phyloP scores from a whole-genome alignment of 2,113 vertebrate species.

The Bambusicola thoracicus region DNA sequence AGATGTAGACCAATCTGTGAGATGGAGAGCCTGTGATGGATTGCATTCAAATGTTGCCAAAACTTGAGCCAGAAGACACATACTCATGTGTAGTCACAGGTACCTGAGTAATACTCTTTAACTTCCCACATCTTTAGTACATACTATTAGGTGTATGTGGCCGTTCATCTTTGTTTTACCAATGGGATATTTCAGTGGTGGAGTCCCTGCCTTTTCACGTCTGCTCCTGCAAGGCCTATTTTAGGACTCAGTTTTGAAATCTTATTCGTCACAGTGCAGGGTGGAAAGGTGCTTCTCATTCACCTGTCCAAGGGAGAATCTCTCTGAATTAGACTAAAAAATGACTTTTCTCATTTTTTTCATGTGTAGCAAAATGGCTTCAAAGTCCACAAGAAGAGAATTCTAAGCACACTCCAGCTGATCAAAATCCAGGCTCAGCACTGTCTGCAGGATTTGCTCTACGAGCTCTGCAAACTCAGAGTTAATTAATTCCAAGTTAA shows the following conservation, averaged over 20 bases:
- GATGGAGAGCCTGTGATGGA: background rate
- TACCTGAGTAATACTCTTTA: background rate
- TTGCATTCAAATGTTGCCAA: background rate
- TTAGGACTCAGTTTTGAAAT: background rate
- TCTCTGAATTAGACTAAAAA: too few species aligned
- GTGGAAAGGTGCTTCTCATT: fast-evolving
- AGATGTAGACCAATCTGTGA: background rate
- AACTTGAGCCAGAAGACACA: background rate
- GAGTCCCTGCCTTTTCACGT: background rate
- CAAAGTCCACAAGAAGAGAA: background rate
- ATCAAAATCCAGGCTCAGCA: background rate
- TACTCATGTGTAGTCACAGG: too few species aligned
- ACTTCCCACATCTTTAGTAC: background rate
- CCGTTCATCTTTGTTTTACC: background rate
- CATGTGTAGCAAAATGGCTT: background rate
- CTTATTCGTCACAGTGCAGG: background rate
- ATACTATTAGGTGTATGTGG: background rate
- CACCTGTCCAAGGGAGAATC: background rate
- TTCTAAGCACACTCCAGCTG: background rate
- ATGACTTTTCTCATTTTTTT: too few species aligned
- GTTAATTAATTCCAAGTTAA: background rate
- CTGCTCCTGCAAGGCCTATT: background rate
- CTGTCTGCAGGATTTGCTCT: background rate
- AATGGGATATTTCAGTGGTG: background rate
- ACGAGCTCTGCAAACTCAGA: background rate